phyloP scores from a whole-genome alignment of 2,888 invertebrate species.

The Leucophora obtusa region DNA sequence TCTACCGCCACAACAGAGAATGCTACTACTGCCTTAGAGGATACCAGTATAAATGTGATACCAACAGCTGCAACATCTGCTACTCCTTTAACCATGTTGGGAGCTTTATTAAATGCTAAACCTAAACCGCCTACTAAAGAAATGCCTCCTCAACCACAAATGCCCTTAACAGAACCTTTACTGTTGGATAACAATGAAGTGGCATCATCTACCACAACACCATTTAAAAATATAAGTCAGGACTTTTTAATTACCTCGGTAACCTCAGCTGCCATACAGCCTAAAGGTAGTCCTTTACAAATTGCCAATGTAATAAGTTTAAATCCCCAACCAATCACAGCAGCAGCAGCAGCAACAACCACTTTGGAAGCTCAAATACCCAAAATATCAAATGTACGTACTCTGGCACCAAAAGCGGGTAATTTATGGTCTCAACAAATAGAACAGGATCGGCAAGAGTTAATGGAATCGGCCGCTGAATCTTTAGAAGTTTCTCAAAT shows the following conservation, averaged over 20 bases:
- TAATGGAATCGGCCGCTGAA: slow-evolving; percentile 53
- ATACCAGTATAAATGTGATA: background rate
- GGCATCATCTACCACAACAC: background rate
- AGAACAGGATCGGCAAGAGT: slow-evolving; percentile 56
- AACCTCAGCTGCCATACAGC: slow-evolving; percentile 55
- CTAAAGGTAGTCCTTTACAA: slow-evolving; percentile 51
- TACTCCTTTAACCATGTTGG: slow-evolving; percentile 43
- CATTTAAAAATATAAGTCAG: slow-evolving; percentile 61
- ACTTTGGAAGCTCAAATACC: slow-evolving; percentile 48
- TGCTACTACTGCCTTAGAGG: background rate
- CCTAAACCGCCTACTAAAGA: slow-evolving; percentile 64
- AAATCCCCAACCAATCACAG: slow-evolving; percentile 12
- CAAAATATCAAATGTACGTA: slow-evolving; percentile 65
- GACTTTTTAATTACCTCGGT: slow-evolving; percentile 67
- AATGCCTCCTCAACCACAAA: slow-evolving; percentile 57
- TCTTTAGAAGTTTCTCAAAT: slow-evolving; percentile 61
- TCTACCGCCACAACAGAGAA: slow-evolving; percentile 52
- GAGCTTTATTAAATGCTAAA: slow-evolving; percentile 62
- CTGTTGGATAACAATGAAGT: slow-evolving; percentile 29
- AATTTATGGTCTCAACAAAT: slow-evolving; percentile 62
- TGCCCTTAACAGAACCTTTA: slow-evolving; percentile 56
- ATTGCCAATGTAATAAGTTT: slow-evolving; percentile 65
- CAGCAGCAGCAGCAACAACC: background rate
- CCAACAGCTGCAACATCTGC: background rate
- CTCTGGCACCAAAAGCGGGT: slow-evolving; percentile 45